Conservation (phyloP, 2,797 vertebrate genomes). For the Argya squamiceps region DNA sequence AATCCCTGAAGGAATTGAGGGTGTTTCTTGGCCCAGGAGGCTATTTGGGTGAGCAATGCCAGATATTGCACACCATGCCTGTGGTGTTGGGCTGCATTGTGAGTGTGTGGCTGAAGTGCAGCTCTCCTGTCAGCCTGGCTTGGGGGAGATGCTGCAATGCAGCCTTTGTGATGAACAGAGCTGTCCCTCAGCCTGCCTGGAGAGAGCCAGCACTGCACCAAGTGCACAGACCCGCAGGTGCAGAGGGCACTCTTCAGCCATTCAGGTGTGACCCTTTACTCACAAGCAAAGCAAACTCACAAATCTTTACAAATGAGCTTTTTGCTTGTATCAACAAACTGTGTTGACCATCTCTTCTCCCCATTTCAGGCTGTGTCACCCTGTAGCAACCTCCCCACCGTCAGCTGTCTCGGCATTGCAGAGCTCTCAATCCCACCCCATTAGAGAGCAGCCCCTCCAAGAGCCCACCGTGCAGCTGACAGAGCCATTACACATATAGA, state of each 20-base stretch:
- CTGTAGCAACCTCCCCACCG: neutral
- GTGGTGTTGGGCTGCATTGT: neutral
- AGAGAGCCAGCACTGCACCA: neutral
- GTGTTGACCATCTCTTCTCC: neutral
- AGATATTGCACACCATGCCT: rapidly evolving
- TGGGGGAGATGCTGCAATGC: neutral
- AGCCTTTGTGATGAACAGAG: neutral
- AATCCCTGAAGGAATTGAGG: neutral
- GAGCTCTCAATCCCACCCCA: neutral
- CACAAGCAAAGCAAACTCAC: neutral
- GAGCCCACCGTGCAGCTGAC: neutral
- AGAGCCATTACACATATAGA: neutral
- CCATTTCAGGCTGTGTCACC: neutral
- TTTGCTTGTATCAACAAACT: neutral
- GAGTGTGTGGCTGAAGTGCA: neutral
- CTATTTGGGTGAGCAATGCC: neutral
- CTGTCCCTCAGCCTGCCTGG: neutral
- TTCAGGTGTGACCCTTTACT: neutral
- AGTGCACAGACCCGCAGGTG: neutral
- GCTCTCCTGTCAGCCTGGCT: neutral
- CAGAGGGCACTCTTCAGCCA: neutral
- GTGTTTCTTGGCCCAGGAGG: neutral
- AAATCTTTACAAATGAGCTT: neutral
- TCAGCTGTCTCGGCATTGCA: neutral
- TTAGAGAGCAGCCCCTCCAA: neutral